Conservation (phyloP, 2,888 invertebrate genomes). For the Antitype chi region DNA sequence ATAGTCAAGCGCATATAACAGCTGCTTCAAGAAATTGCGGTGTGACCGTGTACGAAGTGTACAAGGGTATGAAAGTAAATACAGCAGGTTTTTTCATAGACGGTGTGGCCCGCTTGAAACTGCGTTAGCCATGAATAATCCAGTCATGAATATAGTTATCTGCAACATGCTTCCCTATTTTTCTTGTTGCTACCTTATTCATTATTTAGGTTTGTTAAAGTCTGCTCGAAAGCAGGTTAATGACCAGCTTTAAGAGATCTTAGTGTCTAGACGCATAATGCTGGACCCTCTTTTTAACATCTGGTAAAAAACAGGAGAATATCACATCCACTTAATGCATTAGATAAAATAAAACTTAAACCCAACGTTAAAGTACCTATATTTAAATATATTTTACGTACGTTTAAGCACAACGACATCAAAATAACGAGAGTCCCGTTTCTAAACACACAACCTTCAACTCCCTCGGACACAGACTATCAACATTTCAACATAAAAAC, state of each 20-base stretch:
- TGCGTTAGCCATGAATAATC: no score
- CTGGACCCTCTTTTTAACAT: background rate
- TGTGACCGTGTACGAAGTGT: no score
- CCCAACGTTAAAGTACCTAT: background rate
- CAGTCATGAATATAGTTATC: background rate
- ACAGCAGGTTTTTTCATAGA: background rate
- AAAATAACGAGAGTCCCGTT: constrained; percentile 31
- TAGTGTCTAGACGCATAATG: background rate
- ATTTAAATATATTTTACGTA: background rate
- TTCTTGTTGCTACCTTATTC: background rate
- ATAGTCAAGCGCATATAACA: background rate
- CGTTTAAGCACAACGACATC: background rate
- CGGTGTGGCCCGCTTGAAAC: background rate
- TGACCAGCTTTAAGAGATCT: constrained; percentile 12
- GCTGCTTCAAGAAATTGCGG: background rate
- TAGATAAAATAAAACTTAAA: no score
- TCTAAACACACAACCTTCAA: constrained; percentile 38
- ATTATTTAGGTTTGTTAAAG: background rate
- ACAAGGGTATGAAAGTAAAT: no score
- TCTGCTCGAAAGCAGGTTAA: background rate
- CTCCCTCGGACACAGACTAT: constrained; percentile 24
- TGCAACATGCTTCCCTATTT: background rate
- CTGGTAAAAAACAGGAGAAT: background rate
- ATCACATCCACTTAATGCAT: background rate
- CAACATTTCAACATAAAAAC: constrained; percentile 34